Conservation (phyloP, 2,113 vertebrate genomes). For the Phocoena sinus region DNA sequence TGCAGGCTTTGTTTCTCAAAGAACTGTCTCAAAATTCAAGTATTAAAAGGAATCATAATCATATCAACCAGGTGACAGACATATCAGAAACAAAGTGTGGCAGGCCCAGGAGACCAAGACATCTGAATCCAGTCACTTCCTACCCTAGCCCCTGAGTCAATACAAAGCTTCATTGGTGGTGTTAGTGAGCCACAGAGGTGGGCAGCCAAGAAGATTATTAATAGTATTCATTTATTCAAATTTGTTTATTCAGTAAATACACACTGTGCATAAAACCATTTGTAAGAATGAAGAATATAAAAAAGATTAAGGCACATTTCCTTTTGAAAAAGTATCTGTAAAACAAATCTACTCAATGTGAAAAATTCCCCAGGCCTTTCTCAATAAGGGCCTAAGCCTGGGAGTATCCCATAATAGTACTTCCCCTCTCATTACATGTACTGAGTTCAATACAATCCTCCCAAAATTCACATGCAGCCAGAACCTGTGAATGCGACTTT, state of each 20-base stretch:
- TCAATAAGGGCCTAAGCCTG: background rate
- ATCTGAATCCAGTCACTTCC: background rate
- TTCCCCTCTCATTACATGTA: background rate
- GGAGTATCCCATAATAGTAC: background rate
- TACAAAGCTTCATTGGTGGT: no score
- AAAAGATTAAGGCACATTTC: background rate
- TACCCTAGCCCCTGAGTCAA: background rate
- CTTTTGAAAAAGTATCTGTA: background rate
- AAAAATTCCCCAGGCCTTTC: background rate
- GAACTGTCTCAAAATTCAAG: background rate
- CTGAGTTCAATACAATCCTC: background rate
- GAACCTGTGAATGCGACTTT: background rate
- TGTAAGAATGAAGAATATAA: background rate
- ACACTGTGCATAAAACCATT: background rate
- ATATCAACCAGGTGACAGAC: background rate
- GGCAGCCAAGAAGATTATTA: background rate
- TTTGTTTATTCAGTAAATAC: background rate
- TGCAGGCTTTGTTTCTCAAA: background rate
- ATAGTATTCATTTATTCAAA: background rate
- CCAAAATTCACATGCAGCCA: background rate
- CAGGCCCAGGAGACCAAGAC: background rate
- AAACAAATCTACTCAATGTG: background rate
- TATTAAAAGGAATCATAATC: background rate
- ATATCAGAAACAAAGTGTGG: background rate
- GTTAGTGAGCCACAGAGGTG: accelerated